These are phyloP conservation scores for Morinoia aosen DNA, from an alignment of 2,888 invertebrate genomes.

Conservation along the genomic window DNA sequence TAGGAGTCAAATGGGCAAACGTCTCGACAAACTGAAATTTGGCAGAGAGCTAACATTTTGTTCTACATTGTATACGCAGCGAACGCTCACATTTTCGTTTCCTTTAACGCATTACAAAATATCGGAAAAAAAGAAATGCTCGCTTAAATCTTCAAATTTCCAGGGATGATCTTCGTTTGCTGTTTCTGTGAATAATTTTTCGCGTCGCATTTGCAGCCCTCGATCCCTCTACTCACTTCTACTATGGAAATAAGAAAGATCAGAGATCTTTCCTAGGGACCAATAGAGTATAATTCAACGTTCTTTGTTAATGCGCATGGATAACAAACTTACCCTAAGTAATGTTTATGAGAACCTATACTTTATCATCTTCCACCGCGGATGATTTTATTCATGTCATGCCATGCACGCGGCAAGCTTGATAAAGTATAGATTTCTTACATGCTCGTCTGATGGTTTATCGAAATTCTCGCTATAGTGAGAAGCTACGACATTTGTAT, in stretches of 20 bases:
- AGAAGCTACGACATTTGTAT: conserved; percentile 15
- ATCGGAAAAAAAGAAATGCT: neutral
- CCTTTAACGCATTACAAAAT: neutral
- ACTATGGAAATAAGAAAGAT: neutral
- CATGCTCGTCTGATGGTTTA: neutral
- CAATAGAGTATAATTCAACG: neutral
- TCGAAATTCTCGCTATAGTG: neutral
- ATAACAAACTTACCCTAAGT: neutral
- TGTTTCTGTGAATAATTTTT: neutral
- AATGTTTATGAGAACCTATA: conserved; percentile 13
- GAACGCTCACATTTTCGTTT: neutral
- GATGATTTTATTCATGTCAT: neutral
- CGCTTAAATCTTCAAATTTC: neutral
- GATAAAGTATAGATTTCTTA: conserved; percentile 1
- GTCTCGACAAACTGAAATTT: neutral
- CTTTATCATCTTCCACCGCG: neutral
- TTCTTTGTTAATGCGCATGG: neutral
- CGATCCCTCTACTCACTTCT: neutral
- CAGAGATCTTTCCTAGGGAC: neutral
- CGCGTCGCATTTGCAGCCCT: neutral
- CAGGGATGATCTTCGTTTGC: neutral
- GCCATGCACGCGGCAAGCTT: neutral
- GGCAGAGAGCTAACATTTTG: neutral
- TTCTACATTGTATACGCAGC: neutral
- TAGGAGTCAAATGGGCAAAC: neutral